Conservation (phyloP, 2,113 vertebrate species). For the Pelvicachromis taeniatus region DNA sequence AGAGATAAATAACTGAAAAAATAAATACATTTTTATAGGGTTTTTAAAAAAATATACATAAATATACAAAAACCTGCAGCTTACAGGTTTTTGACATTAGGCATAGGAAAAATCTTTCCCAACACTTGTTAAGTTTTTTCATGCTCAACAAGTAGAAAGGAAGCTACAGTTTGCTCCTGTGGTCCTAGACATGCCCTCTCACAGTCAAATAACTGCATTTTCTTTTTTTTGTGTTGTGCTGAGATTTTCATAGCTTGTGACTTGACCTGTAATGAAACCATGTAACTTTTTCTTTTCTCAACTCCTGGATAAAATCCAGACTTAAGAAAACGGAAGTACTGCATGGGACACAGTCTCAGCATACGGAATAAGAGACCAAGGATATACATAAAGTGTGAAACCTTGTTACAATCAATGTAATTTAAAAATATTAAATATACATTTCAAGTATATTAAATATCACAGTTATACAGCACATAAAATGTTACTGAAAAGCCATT, state of each 20-base stretch:
- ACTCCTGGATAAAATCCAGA: background rate
- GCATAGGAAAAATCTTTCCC: background rate
- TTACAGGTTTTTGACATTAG: background rate
- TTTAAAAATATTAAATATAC: background rate
- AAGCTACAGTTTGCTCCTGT: background rate
- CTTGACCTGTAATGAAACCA: background rate
- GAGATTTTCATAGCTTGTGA: background rate
- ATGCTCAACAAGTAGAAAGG: background rate
- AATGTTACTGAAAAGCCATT: background rate
- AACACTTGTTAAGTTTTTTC: background rate
- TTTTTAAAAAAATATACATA: background rate
- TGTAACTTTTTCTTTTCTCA: background rate
- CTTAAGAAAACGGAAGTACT: background rate
- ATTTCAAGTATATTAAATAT: background rate
- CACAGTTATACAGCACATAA: background rate
- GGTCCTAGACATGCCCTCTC: background rate
- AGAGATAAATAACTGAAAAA: background rate
- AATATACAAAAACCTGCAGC: background rate
- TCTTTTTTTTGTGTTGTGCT: background rate
- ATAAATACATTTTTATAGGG: no score
- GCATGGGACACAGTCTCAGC: background rate
- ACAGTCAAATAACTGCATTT: background rate
- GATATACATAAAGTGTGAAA: background rate
- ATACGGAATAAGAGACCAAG: background rate
- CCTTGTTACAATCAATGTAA: background rate